Evolutionary conservation across 1,140 invertebrate genomes (phyloP).

Genomic region (Diprion similis): DNA sequence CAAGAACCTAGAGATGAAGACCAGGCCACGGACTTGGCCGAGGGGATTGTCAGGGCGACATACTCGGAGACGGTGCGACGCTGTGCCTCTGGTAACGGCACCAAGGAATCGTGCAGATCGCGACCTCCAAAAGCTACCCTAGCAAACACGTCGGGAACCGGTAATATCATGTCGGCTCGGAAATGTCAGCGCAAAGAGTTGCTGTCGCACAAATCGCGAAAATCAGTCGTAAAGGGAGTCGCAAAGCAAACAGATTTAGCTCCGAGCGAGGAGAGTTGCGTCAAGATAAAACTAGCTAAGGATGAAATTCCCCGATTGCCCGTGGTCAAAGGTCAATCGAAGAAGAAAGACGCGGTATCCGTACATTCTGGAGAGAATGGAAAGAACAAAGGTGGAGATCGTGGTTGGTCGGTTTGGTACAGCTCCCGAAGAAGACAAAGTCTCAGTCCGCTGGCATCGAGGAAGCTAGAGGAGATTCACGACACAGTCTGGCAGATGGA

Average conservation of each 20-base stretch:
- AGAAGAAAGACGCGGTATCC: slow-evolving; percentile 15
- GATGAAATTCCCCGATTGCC: background rate
- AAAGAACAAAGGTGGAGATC: slow-evolving; percentile 29
- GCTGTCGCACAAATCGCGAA: slow-evolving; percentile 33
- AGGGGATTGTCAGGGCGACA: slow-evolving; percentile 37
- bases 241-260: slow-evolving; percentile 13
- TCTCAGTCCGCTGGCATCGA: slow-evolving; percentile 36
- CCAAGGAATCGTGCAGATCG: background rate
- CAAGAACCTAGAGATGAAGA: slow-evolving; percentile 14
- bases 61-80: slow-evolving; percentile 52
- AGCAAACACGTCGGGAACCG: background rate
- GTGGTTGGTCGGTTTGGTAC: slow-evolving; percentile 48
- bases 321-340: slow-evolving; percentile 14
- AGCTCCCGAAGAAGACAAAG: slow-evolving; percentile 43
- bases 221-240: slow-evolving; percentile 16
- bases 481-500: slow-evolving; percentile 48
- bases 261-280: slow-evolving; percentile 16
- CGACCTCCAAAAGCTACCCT: background rate
- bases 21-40: background rate
- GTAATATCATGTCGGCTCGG: background rate
- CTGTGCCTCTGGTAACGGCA: background rate
- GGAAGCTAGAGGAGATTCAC: slow-evolving; percentile 46
- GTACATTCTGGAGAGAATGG: slow-evolving; percentile 13
- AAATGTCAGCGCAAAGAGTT: slow-evolving; percentile 30
- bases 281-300: slow-evolving; percentile 3